Percentiles rank a stretch among this genome's conserved stretches.
phyloP scores from a whole-genome alignment of 53 echinoderm and acorn worm species.

The Astropecten irregularis region DNA sequence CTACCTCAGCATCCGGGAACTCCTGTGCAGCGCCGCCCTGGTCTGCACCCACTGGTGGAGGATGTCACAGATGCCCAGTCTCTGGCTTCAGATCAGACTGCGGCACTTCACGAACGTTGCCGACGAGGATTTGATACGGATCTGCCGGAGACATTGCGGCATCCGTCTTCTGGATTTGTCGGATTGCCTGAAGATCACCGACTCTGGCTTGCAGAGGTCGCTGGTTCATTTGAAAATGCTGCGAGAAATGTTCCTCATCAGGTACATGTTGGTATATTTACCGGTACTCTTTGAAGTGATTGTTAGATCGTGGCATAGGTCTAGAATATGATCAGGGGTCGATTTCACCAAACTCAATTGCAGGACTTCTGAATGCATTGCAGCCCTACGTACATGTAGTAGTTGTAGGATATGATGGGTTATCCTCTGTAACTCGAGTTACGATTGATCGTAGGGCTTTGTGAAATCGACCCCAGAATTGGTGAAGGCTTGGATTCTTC shows the following conservation, averaged over 20 bases:
- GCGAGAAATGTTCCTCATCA: slow-evolving; percentile 37
- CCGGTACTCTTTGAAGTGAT: not conserved
- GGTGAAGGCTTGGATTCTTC: too few relatives aligned
- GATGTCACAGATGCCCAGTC: slow-evolving; percentile 27
- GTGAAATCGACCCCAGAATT: too few relatives aligned
- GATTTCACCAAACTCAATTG: too few relatives aligned
- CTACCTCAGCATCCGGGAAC: slow-evolving; percentile 39
- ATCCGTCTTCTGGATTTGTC: slow-evolving; percentile 28
- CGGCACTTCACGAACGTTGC: slow-evolving; percentile 13
- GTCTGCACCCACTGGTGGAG: slow-evolving; percentile 63
- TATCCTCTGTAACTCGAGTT: too few relatives aligned
- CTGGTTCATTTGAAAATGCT: slow-evolving; percentile 39
- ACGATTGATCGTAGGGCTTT: too few relatives aligned
- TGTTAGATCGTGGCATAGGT: not conserved
- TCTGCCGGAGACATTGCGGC: slow-evolving; percentile 34
- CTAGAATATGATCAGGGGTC: too few relatives aligned
- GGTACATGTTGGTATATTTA: slow-evolving; percentile 46
- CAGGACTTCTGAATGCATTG: not conserved
- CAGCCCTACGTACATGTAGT: too few relatives aligned
- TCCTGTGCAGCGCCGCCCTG: slow-evolving; percentile 39
- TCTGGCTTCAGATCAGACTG: slow-evolving; percentile 48
- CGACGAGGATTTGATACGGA: slow-evolving; percentile 35
- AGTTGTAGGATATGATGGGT: too few relatives aligned
- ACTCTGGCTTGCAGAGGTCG: slow-evolving; percentile 32
- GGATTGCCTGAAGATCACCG: slow-evolving; percentile 56